These are phyloP conservation scores for Platichthys flesus DNA, from an alignment of 2,113 vertebrate genomes.

Conservation along the genomic window DNA sequence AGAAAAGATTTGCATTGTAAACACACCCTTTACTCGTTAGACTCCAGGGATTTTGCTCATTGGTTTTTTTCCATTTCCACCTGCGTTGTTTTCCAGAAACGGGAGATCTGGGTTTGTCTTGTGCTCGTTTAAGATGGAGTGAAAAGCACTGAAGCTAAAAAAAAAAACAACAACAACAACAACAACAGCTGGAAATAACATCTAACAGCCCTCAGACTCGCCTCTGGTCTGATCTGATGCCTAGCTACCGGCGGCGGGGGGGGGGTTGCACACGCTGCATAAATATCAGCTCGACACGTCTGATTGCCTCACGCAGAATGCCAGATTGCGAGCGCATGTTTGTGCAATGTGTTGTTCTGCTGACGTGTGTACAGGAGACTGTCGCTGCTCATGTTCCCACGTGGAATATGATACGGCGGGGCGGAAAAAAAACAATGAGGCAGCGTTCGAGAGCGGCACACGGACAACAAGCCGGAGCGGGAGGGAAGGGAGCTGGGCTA, in stretches of 20 bases:
- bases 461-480: slow-evolving; percentile 22
- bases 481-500: slow-evolving; percentile 42
- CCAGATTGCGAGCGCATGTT: slow-evolving; percentile 64
- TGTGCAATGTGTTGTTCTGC: slow-evolving; percentile 67
- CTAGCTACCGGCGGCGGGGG: slow-evolving; percentile 8
- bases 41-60: slow-evolving; percentile 63
- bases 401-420: slow-evolving; percentile 63
- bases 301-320: slow-evolving; percentile 33
- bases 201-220: slow-evolving; percentile 6
- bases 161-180: not conserved
- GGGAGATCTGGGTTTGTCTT: slow-evolving; percentile 11
- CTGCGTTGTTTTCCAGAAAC: not conserved
- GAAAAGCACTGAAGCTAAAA: slow-evolving; percentile 8
- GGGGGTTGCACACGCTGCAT: slow-evolving; percentile 44
- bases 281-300: slow-evolving; percentile 57
- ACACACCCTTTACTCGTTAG: slow-evolving; percentile 69
- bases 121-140: slow-evolving; percentile 16
- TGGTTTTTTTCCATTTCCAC: not conserved
- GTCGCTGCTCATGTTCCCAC: slow-evolving; percentile 48
- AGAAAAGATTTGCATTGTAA: slow-evolving; percentile 36
- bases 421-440: slow-evolving; percentile 29
- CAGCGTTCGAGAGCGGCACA: slow-evolving; percentile 20
- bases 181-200: slow-evolving; percentile 2
- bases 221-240: slow-evolving; percentile 44
- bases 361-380: slow-evolving; percentile 59